Evolutionary conservation across 2,113 vertebrate genomes (phyloP).

Genomic region (Crotophaga sulcirostris): DNA sequence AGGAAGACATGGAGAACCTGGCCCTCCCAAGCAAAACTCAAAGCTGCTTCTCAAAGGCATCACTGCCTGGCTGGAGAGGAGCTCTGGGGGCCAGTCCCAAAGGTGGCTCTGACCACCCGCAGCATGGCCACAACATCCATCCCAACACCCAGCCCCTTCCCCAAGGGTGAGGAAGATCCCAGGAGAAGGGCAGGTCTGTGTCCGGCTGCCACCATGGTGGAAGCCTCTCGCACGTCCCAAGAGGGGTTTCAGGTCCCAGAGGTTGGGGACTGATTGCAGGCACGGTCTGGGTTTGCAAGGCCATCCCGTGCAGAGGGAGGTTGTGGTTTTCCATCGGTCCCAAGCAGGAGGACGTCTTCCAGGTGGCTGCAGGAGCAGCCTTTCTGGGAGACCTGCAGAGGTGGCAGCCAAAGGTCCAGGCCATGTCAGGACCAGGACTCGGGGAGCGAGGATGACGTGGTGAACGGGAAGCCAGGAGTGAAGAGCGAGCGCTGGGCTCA

Average conservation of each 20-base stretch:
- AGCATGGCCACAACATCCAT: not conserved
- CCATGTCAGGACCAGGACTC: not conserved
- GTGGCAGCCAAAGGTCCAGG: not conserved
- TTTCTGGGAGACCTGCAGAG: not conserved
- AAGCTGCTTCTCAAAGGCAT: not conserved
- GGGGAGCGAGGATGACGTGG: not conserved
- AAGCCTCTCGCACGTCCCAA: not conserved
- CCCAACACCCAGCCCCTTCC: not conserved
- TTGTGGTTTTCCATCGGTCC: not conserved
- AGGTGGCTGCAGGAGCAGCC: not conserved
- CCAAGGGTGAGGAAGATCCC: not conserved
- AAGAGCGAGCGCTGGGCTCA: not conserved
- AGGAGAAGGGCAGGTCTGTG: not conserved
- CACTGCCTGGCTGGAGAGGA: not conserved
- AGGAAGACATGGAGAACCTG: not conserved
- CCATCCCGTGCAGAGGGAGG: not conserved
- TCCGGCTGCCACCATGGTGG: not conserved
- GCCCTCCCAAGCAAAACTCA: not conserved
- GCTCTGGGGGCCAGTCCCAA: not conserved
- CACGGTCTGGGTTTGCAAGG: not conserved
- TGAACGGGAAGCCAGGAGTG: not conserved
- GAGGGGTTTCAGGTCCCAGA: not conserved
- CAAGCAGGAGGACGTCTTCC: not conserved
- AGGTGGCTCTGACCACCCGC: not conserved
- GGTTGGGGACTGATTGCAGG: not conserved